Evolutionary conservation across 2,113 vertebrate species (phyloP).

Genomic region (Marmota monax): DNA sequence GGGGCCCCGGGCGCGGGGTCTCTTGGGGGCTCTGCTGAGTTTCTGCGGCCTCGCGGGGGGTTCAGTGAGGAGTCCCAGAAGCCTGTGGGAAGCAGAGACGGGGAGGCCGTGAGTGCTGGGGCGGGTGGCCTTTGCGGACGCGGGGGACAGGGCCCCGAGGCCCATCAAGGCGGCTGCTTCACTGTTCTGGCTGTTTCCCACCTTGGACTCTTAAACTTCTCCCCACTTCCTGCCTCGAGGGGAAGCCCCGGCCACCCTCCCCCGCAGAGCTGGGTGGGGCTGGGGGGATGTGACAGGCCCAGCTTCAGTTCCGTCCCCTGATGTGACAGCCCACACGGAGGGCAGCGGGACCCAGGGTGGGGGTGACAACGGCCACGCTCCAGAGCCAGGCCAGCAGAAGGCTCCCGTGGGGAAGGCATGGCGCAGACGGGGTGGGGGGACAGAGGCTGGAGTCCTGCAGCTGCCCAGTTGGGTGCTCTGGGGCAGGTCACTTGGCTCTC

Average conservation of each 20-base stretch:
- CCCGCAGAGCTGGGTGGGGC: not conserved
- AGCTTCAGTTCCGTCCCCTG: not conserved
- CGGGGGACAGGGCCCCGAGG: not conserved
- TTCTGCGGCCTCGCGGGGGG: conserved; percentile 62
- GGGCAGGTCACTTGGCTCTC: not conserved
- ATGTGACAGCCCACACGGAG: not conserved
- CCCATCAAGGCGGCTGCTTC: not conserved
- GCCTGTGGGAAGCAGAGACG: conserved; percentile 84
- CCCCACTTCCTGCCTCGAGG: conserved; percentile 78
- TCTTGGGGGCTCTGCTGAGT: conserved; percentile 59
- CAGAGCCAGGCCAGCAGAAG: not conserved
- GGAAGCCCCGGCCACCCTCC: conserved; percentile 53
- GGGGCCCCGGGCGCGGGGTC: conserved; percentile 59
- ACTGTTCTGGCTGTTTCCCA: not conserved
- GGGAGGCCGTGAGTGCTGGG: not conserved
- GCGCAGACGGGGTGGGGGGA: too few species aligned
- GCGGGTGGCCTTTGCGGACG: fast-evolving
- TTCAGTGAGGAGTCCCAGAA: conserved; percentile 95
- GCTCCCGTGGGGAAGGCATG: not conserved
- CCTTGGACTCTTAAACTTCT: conserved; percentile 48
- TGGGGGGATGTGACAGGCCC: not conserved
- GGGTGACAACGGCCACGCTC: not conserved
- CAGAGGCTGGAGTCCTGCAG: not conserved
- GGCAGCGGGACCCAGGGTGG: not conserved
- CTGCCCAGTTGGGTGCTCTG: not conserved